Conservation (phyloP, 2,888 invertebrate species). For the Galeopsomyia nigrocyanea region DNA sequence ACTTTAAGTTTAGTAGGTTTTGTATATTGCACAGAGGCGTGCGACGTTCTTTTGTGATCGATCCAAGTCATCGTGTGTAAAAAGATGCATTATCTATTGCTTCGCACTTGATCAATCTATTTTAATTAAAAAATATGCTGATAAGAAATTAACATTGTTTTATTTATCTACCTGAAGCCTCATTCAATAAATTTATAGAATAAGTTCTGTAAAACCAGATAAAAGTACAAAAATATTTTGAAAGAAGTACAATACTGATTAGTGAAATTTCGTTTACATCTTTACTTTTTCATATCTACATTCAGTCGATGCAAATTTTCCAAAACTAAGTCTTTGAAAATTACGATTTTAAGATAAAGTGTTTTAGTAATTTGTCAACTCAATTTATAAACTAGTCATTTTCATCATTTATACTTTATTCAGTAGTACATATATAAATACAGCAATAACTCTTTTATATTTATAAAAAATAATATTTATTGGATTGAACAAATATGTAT, state of each 20-base stretch:
- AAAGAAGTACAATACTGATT: no score
- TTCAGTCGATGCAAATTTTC: no score
- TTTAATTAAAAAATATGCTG: slow-evolving; percentile 51
- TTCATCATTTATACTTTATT: slow-evolving; percentile 35
- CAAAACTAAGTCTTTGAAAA: no score
- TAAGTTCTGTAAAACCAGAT: background rate
- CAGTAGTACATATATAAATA: slow-evolving; percentile 34
- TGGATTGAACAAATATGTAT: slow-evolving; percentile 35
- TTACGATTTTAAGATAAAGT: background rate
- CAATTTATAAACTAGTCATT: background rate
- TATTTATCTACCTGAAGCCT: slow-evolving; percentile 16
- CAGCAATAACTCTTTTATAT: slow-evolving; percentile 25
- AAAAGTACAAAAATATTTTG: no score
- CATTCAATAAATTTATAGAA: background rate
- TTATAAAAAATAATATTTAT: slow-evolving; percentile 41
- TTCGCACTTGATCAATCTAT: slow-evolving; percentile 51
- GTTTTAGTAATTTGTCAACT: background rate
- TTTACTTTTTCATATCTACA: no score
- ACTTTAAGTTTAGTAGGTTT: slow-evolving; percentile 49
- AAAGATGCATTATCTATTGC: slow-evolving; percentile 50
- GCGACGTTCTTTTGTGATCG: slow-evolving; percentile 50
- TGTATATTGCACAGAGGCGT: slow-evolving; percentile 49
- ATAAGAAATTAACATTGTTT: slow-evolving; percentile 42
- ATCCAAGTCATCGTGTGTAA: slow-evolving; percentile 50
- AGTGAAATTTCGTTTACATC: no score